A percentile compares a stretch with the other conserved stretches of the same genome.
These are phyloP conservation scores for Lissocephala sabroskyi DNA, from an alignment of 2,888 invertebrate genomes.

Conservation along the genomic window DNA sequence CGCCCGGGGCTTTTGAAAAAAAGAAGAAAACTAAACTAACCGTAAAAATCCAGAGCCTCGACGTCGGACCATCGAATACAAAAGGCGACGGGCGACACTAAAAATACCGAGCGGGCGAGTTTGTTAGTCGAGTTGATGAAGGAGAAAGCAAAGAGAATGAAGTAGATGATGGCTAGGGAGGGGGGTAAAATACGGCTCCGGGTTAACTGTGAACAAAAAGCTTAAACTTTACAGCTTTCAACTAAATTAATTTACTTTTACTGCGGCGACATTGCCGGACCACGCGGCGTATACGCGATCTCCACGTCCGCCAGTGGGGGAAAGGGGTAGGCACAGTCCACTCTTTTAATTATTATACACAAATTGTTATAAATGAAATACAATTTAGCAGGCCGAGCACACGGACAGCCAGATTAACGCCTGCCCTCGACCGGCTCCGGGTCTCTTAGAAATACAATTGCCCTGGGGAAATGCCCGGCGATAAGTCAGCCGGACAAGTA, in stretches of 20 bases:
- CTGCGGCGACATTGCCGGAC: constrained; percentile 26
- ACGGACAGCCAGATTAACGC: no score
- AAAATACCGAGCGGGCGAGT: constrained; percentile 5
- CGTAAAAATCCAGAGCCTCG: no score
- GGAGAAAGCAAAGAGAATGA: constrained; percentile 6
- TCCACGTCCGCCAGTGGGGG: no score
- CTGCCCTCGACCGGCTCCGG: no score
- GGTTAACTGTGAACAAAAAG: constrained; percentile 52
- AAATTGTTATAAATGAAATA: constrained; percentile 64
- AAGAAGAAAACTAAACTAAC: no score
- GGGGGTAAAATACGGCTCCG: constrained; percentile 10
- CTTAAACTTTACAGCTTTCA: constrained; percentile 70
- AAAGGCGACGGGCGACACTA: constrained; percentile 1
- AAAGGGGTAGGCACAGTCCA: no score
- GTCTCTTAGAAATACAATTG: constrained; percentile 38
- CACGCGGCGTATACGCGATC: constrained; percentile 5
- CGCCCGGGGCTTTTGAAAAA: no score
- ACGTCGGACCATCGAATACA: no score
- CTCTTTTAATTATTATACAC: constrained; percentile 6
- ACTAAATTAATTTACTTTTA: constrained; percentile 71
- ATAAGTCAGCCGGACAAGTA: constrained; percentile 40
- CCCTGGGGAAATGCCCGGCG: constrained; percentile 27
- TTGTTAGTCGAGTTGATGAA: no score
- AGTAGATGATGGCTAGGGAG: constrained; percentile 11
- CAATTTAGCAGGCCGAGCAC: constrained; percentile 61